Base-by-base conservation (phyloP, 2,797 vertebrate species). In the Ctenochaetus hawaiiensis region DNA sequence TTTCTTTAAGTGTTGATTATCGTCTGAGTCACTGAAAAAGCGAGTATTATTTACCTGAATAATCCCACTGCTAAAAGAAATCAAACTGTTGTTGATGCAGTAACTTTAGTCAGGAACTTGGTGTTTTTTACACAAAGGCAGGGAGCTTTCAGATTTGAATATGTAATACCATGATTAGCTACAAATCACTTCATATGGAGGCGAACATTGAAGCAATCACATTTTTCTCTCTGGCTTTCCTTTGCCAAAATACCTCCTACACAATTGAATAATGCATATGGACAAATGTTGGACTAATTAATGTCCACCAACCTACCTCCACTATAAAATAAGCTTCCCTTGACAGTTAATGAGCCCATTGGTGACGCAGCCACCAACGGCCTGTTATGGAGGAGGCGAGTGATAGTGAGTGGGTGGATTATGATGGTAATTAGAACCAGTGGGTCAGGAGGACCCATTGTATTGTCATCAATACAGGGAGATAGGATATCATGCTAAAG, bases 211-310 rank as follows among this genome's bases (percentile, higher is more conserved):
- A 87, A 86, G 78, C 82, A 85, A 84, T 88, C 84, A 80, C 68
- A 68, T 77, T 74, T 75, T 78, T 77, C 80, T 80, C 61, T 67
- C 78, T 70, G 78, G 54, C 72, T 80, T 87, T 67, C 22, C 48
- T 83, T 67, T 41, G 74, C 81, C 88, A 89, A 88, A 91, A 91
- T 86, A 67, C 89, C 93, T 93, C 93, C 93, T 91, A 93, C 92
- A 87, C 87, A 75, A 67, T 54, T 94, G 91, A 94, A 93, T 94
- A 90, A 94, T 93, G 86, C 92, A 93, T 93, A 91, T 89, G 87
- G 89, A 87, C 89, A 78, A 89, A 76, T 83, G 88, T 84, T 89
- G 92, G 91, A 90, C 91, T 95, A 94, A 95, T 95, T 94, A 90
- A 89, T 90, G 88, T 87, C 87, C 87, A 85, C 82, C 80, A 85